Evolutionary conservation across 2,888 invertebrate species (phyloP).

Genomic region (Synergus itoensis): DNA sequence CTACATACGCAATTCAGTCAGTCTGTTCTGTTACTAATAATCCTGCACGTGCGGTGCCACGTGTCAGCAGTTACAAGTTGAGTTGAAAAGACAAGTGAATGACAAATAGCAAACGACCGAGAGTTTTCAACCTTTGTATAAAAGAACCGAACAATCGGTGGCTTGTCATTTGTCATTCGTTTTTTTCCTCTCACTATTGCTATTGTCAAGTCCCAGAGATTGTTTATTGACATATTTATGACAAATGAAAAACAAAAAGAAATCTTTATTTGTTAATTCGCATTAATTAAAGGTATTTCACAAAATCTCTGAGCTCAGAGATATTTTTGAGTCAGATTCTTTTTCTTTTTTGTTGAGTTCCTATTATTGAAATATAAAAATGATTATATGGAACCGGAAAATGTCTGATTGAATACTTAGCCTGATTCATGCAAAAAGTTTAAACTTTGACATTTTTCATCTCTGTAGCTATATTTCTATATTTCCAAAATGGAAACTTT

Average conservation of each 20-base stretch:
- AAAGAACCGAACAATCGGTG: constrained; percentile 27
- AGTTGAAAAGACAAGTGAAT: constrained; percentile 32
- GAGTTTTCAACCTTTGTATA: constrained; percentile 13
- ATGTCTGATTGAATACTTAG: no score
- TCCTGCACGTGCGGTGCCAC: constrained; percentile 17
- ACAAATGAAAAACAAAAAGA: constrained; percentile 16
- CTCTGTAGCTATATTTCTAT: no score
- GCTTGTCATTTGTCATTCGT: constrained; percentile 15
- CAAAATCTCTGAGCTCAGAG: no score
- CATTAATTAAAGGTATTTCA: not conserved
- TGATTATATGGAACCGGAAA: no score
- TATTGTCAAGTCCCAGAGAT: constrained; percentile 1
- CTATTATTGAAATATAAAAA: no score
- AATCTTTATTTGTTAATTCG: not conserved
- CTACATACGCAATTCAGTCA: not conserved
- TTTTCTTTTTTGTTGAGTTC: no score
- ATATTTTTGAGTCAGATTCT: no score
- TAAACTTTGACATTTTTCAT: no score
- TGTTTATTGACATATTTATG: constrained; percentile 28
- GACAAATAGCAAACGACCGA: constrained; percentile 23
- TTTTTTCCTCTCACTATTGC: constrained; percentile 10
- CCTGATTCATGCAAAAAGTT: no score
- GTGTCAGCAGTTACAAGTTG: constrained; percentile 22
- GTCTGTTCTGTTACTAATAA: not conserved
- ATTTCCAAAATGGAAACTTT: no score